Base-by-base conservation (phyloP, 2,888 invertebrate genomes). In the Allygus modestus region DNA sequence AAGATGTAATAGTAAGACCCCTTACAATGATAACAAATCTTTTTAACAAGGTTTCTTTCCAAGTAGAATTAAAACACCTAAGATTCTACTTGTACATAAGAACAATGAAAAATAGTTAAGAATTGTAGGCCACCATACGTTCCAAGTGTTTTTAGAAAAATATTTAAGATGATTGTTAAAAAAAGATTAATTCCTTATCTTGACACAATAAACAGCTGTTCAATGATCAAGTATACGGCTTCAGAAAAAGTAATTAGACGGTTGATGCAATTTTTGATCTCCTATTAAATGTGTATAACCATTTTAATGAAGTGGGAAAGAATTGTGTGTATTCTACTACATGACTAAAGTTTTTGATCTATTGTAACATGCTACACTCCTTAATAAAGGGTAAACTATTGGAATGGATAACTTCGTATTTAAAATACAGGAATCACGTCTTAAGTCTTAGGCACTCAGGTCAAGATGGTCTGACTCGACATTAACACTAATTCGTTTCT, bases 261-360 rank as follows among this genome's bases (percentile, higher is more conserved):
- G 28, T 11, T 1, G 73, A 73, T 73, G 73, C 73, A 23, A 73
- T 73, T 9, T 73, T 73, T 73, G 73, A 73, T 12, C 12, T 75
- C 0, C 12, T 75, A n/a, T 1, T 75, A 37, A 33, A 75, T 26
- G 1, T 17, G 1, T 43, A 41, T 75, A 41, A 75, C 41, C 37
- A 75, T 20, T n/a, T 75, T 12, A 11, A 75, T n/a, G 26, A 15
- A 20, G 4, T 75, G 12, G 75, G 33, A 1, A 28, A 20, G 31
- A 65, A 12, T 17, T 26, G 15, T 65, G 79, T 26, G 23, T 77
- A 4, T 46, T 46, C 46, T 77, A 46, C 15, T 23, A 77, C 15
- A 77, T 77, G 79, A 77, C 79, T 12, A 77, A 77, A 23, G 79
- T 51, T 28, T 77, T 46, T 12, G 46, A 77, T 51, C 46, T 77